Conservation (phyloP, 2,113 vertebrate genomes). For the Budorcas taxicolor region DNA sequence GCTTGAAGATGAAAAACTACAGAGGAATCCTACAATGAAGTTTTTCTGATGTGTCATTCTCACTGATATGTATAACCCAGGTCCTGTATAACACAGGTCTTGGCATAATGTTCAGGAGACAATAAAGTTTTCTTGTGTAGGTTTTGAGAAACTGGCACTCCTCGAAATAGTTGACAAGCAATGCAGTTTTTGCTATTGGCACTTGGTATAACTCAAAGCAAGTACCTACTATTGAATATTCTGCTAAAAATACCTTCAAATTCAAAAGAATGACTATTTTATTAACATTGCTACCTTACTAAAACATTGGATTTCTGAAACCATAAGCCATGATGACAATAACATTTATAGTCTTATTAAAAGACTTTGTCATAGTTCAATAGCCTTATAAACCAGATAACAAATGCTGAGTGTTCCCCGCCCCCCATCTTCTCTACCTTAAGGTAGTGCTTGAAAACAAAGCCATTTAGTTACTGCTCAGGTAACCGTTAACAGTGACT, state of each 20-base stretch:
- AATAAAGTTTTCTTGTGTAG: background rate
- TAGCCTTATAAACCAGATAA: background rate
- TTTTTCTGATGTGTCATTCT: background rate
- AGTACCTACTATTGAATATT: conserved; percentile 1
- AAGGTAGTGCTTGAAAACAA: background rate
- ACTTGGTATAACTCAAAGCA: background rate
- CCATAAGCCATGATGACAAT: conserved; percentile 1
- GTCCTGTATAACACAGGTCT: background rate
- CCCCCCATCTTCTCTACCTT: background rate
- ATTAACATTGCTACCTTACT: conserved; percentile 20
- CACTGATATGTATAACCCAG: background rate
- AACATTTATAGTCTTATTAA: conserved; percentile 20
- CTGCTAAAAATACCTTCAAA: conserved; percentile 27
- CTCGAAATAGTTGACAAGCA: conserved; percentile 15
- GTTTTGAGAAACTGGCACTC: conserved; percentile 21
- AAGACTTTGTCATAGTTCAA: background rate
- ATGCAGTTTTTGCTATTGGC: background rate
- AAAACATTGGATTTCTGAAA: conserved; percentile 31
- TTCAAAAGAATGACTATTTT: conserved; percentile 10
- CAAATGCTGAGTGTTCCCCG: background rate
- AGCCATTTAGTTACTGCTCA: background rate
- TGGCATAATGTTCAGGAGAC: background rate
- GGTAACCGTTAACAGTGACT: background rate
- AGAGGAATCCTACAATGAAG: background rate
- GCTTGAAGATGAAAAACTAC: conserved; percentile 15